These are phyloP conservation scores for Sinocyclocheilus maitianheensis DNA, from an alignment of 2,113 vertebrate genomes.

Conservation along the genomic window DNA sequence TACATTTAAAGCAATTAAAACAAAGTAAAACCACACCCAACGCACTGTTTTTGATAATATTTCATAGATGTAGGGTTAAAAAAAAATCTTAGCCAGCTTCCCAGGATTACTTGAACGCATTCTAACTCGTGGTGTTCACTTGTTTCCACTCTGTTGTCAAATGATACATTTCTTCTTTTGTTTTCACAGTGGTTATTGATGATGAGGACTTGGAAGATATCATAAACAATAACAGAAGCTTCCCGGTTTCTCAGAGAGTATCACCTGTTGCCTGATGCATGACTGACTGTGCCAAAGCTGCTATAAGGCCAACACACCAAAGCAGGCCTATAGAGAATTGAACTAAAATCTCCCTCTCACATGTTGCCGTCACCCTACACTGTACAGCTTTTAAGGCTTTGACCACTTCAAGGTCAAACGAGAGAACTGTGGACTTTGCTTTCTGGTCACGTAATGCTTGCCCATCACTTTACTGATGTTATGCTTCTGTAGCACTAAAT, in stretches of 20 bases:
- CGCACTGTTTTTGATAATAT: neutral
- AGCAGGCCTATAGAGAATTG: slow-evolving; percentile 41
- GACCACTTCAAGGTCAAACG: slow-evolving; percentile 5
- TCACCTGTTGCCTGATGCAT: slow-evolving; percentile 74
- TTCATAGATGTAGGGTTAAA: too few relatives aligned
- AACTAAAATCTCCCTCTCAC: neutral
- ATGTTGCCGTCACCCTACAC: neutral
- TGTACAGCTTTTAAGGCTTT: slow-evolving; percentile 6
- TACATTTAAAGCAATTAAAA: neutral
- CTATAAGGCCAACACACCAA: slow-evolving; percentile 54
- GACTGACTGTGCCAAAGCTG: slow-evolving; percentile 68
- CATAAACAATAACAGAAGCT: slow-evolving; percentile 79
- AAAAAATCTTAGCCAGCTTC: neutral
- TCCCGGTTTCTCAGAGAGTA: slow-evolving; percentile 68
- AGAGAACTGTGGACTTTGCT: slow-evolving; percentile 41
- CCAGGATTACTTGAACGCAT: neutral
- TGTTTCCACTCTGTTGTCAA: neutral
- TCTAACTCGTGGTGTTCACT: neutral
- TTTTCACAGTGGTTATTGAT: slow-evolving; percentile 73
- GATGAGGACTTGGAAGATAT: slow-evolving; percentile 79
- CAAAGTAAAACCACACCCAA: neutral
- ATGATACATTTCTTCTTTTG: slow-evolving; percentile 24
- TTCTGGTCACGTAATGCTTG: slow-evolving; percentile 37
- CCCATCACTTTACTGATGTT: slow-evolving; percentile 44
- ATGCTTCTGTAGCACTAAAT: slow-evolving; percentile 28